phyloP scores from a whole-genome alignment of 1,140 invertebrate species.

The Aphelinus certus region DNA sequence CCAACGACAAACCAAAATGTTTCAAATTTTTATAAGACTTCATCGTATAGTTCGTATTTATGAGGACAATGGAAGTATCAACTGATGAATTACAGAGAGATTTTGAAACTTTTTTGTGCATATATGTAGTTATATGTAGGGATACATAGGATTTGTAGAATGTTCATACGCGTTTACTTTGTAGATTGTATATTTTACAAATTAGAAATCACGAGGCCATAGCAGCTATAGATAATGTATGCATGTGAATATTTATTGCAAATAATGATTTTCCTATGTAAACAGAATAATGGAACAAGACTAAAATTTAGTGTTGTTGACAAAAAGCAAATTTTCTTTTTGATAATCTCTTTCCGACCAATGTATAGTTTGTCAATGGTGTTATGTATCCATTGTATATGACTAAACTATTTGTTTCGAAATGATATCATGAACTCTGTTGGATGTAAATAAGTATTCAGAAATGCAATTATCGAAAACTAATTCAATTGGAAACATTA shows the following conservation, averaged over 20 bases:
- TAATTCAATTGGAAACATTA: too few species aligned
- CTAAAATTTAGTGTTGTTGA: constrained; percentile 3
- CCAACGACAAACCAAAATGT: too few species aligned
- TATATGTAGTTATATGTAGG: constrained; percentile 24
- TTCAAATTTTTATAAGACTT: too few species aligned
- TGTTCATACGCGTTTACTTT: too few species aligned
- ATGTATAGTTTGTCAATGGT: not conserved
- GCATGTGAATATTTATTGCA: constrained; percentile 1
- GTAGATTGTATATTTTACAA: constrained; percentile 11
- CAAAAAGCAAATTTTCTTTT: constrained; percentile 4
- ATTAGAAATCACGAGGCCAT: constrained; percentile 7
- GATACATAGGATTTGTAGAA: not conserved
- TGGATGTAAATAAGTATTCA: constrained; percentile 22
- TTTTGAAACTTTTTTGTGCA: constrained; percentile 23
- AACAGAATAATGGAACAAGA: constrained; percentile 10
- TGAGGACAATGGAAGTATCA: not conserved
- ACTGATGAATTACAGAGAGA: not conserved
- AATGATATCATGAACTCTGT: not conserved
- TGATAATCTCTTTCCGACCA: too few species aligned
- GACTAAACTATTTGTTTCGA: not conserved
- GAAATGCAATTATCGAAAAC: not conserved
- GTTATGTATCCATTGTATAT: not conserved
- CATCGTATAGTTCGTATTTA: too few species aligned
- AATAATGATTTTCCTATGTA: not conserved
- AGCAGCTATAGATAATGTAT: constrained; percentile 24